Conservation (phyloP, 2,797 vertebrate genomes). For the Crenuchus spilurus region DNA sequence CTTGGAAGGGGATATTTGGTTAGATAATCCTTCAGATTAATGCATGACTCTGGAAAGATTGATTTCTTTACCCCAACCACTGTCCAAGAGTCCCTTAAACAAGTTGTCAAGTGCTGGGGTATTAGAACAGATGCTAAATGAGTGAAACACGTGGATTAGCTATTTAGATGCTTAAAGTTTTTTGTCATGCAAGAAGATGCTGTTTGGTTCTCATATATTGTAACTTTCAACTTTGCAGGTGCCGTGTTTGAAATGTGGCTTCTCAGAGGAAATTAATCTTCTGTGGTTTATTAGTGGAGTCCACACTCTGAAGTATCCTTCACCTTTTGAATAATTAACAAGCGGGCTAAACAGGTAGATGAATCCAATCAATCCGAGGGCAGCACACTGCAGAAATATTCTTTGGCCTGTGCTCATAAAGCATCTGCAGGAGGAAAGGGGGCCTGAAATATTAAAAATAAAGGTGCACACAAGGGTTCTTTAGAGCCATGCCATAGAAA, state of each 20-base stretch:
- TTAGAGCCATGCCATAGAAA: too few relatives aligned
- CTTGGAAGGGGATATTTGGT: conserved; percentile 81
- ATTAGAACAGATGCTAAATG: conserved; percentile 58
- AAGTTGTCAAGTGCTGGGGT: conserved; percentile 70
- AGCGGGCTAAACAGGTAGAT: conserved; percentile 58
- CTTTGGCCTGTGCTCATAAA: conserved; percentile 40
- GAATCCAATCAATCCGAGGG: conserved; percentile 56
- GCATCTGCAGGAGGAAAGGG: neutral
- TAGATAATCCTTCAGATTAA: conserved; percentile 79
- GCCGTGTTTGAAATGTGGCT: conserved; percentile 44
- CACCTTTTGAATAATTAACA: conserved; percentile 62
- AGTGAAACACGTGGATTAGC: conserved; percentile 44
- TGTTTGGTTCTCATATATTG: conserved; percentile 14
- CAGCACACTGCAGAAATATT: conserved; percentile 25
- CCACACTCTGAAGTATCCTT: conserved; percentile 51
- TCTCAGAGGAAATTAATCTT: conserved; percentile 48
- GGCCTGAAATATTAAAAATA: too few relatives aligned
- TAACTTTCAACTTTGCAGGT: conserved; percentile 33
- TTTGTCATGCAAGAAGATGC: conserved; percentile 15
- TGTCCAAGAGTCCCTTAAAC: conserved; percentile 67
- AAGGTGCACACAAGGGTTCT: too few relatives aligned
- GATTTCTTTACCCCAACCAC: conserved; percentile 68
- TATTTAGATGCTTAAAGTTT: too few relatives aligned
- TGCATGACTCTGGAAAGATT: conserved; percentile 69
- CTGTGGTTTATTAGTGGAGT: conserved; percentile 50